A percentile compares a stretch with the other conserved stretches of the same genome.
phyloP scores from a whole-genome alignment of 2,888 invertebrate species.

The Dryomyza anilis region DNA sequence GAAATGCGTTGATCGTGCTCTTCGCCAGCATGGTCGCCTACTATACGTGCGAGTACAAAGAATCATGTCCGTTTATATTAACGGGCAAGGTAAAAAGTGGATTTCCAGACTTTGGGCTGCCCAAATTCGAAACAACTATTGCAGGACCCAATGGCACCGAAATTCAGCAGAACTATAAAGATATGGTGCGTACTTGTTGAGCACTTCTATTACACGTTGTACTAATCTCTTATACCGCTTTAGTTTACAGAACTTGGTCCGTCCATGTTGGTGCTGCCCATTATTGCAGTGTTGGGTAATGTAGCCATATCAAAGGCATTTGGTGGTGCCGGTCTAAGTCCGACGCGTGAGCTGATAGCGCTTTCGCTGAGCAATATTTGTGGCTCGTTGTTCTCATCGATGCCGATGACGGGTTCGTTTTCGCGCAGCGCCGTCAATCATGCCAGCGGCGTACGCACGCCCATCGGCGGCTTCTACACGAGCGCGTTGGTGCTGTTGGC shows the following conservation, averaged over 20 bases:
- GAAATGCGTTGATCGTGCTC: slow-evolving; percentile 84
- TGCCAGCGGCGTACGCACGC: slow-evolving; percentile 91
- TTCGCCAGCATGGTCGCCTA: slow-evolving; percentile 66
- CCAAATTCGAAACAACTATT: slow-evolving; percentile 72
- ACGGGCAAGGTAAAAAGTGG: slow-evolving; percentile 75
- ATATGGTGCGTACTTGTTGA: too few relatives aligned
- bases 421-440: slow-evolving; percentile 92
- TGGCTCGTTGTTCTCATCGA: slow-evolving; percentile 86
- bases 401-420: slow-evolving; percentile 90
- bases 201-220: not conserved
- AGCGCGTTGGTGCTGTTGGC: slow-evolving; percentile 82
- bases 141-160: slow-evolving; percentile 48
- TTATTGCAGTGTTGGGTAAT: slow-evolving; percentile 89
- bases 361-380: slow-evolving; percentile 83
- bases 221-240: not conserved
- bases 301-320: slow-evolving; percentile 96
- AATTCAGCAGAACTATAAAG: slow-evolving; percentile 47
- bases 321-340: slow-evolving; percentile 81
- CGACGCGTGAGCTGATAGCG: slow-evolving; percentile 88
- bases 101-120: slow-evolving; percentile 70
- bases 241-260: slow-evolving; percentile 79
- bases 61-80: slow-evolving; percentile 69
- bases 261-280: slow-evolving; percentile 83
- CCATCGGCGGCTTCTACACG: slow-evolving; percentile 84
- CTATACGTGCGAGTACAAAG: slow-evolving; percentile 62